These are phyloP conservation scores for Aleiodes alternator DNA, from an alignment of 2,888 invertebrate species.

Conservation along the genomic window DNA sequence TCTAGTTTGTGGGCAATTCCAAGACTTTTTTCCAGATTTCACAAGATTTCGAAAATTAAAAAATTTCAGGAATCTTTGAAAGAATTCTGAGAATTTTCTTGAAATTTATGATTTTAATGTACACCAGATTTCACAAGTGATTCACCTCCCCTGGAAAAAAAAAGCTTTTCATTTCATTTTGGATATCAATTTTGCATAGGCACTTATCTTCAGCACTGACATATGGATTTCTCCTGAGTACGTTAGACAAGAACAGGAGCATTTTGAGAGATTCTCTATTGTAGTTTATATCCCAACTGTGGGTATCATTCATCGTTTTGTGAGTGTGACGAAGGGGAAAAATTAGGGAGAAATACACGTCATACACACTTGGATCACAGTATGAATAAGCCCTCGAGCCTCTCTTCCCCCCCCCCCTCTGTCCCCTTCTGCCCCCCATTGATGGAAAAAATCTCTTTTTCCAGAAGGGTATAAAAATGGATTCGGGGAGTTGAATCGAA, in stretches of 20 bases:
- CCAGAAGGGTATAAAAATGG: slow-evolving; percentile 41
- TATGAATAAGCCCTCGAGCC: slow-evolving; percentile 67
- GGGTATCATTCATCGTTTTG: slow-evolving; percentile 54
- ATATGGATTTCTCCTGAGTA: slow-evolving; percentile 43
- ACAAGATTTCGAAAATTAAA: too few species aligned
- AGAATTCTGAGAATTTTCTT: neutral
- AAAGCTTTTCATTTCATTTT: slow-evolving; percentile 18
- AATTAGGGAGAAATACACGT: slow-evolving; percentile 59
- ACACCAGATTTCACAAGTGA: too few species aligned
- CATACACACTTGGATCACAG: slow-evolving; percentile 61
- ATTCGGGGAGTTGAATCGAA: slow-evolving; percentile 37
- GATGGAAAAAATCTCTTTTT: slow-evolving; percentile 21
- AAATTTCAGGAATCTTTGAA: neutral
- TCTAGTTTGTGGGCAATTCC: too few species aligned
- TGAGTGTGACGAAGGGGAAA: slow-evolving; percentile 38
- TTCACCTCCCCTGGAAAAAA: slow-evolving; percentile 1
- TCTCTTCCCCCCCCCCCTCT: slow-evolving; percentile 40
- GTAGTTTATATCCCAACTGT: slow-evolving; percentile 37
- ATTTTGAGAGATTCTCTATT: slow-evolving; percentile 2
- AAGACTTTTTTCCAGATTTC: too few species aligned
- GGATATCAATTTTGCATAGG: neutral
- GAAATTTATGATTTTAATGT: too few species aligned
- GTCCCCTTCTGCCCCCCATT: too few species aligned
- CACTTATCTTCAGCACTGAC: slow-evolving; percentile 20
- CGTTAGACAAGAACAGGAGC: neutral